phyloP scores from a whole-genome alignment of 2,113 vertebrate species.

The Rhea pennata region DNA sequence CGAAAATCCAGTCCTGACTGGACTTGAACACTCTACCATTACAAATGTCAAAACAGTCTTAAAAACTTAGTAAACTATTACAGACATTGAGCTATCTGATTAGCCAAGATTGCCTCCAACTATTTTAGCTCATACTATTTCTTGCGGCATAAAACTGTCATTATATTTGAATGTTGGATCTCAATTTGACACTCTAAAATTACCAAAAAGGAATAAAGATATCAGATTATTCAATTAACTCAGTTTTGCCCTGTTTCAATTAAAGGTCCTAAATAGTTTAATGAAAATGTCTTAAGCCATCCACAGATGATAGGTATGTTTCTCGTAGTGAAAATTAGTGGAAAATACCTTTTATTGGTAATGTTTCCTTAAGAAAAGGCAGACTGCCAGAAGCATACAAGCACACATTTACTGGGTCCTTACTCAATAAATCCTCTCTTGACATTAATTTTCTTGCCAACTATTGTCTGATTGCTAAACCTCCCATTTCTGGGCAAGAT shows the following conservation, averaged over 20 bases:
- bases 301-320: not conserved
- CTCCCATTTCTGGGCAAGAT: conserved; percentile 25
- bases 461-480: conserved; percentile 40
- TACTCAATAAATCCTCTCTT: conserved; percentile 24
- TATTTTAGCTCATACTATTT: not conserved
- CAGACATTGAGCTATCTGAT: not conserved
- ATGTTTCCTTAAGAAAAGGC: conserved; percentile 1
- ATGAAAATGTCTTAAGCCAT: not conserved
- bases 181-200: not conserved
- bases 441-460: conserved; percentile 42
- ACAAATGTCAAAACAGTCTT: not conserved
- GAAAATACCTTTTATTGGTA: not conserved
- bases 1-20: not conserved
- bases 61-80: not conserved
- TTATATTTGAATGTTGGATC: not conserved
- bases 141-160: not conserved
- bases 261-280: not conserved
- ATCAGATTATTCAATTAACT: not conserved
- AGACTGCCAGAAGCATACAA: not conserved
- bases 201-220: not conserved
- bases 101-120: not conserved
- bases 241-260: not conserved
- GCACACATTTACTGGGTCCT: not conserved
- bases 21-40: not conserved
- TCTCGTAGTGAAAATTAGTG: not conserved